Conservation (phyloP, 2,888 invertebrate species). For the Chelonus formosanus region DNA sequence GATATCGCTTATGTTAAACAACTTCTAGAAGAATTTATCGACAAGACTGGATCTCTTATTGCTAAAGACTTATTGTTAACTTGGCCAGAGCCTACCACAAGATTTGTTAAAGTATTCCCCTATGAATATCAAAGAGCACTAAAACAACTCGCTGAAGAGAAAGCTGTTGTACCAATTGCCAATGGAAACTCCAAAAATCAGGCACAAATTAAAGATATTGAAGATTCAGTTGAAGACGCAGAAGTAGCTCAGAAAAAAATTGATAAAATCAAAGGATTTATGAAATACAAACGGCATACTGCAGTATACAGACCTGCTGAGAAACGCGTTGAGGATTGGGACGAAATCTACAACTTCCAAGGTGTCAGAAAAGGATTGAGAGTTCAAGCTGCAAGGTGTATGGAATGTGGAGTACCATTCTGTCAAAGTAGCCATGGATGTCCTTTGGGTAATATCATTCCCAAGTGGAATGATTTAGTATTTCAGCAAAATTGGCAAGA, state of each 20-base stretch:
- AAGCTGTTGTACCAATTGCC: slow-evolving; percentile 53
- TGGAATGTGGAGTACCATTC: slow-evolving; percentile 99
- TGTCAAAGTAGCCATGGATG: slow-evolving; percentile 96
- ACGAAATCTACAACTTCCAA: slow-evolving; percentile 91
- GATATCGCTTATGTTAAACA: slow-evolving; percentile 81
- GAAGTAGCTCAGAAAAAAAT: slow-evolving; percentile 81
- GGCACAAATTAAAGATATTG: slow-evolving; percentile 75
- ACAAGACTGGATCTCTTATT: slow-evolving; percentile 87
- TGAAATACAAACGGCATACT: slow-evolving; percentile 93
- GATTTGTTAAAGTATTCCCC: slow-evolving; percentile 96
- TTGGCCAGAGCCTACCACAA: slow-evolving; percentile 79
- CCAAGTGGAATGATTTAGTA: slow-evolving; percentile 99
- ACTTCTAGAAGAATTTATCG: slow-evolving; percentile 83
- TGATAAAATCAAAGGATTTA: slow-evolving; percentile 89
- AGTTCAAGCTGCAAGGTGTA: slow-evolving; percentile 93
- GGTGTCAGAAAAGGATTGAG: slow-evolving; percentile 89
- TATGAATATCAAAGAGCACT: slow-evolving; percentile 94
- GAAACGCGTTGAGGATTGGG: slow-evolving; percentile 92
- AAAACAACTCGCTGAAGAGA: slow-evolving; percentile 71
- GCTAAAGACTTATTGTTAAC: slow-evolving; percentile 81
- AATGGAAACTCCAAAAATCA: slow-evolving; percentile 64
- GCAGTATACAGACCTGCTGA: slow-evolving; percentile 86
- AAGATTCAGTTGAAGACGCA: slow-evolving; percentile 84
- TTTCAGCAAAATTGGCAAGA: slow-evolving; percentile 94
- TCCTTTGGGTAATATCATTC: slow-evolving; percentile 97